Evolutionary conservation across 2,113 vertebrate species (phyloP), one percentile per base, ranked within the genome.

Genomic region (Mohoua ochrocephala): DNA sequence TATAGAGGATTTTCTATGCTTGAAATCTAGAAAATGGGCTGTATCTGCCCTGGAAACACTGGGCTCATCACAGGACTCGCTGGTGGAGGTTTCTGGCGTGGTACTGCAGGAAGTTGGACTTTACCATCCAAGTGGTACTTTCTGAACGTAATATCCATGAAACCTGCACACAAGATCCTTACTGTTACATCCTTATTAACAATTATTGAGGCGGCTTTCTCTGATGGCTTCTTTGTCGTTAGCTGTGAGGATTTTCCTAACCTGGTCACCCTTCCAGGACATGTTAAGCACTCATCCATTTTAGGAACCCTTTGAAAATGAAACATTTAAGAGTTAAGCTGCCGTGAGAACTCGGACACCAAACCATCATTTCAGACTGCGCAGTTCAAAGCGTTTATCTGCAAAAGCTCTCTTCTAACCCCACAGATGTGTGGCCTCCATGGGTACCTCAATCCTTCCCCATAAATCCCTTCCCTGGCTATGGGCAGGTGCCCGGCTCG

Each of bases 401-500:
- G 67, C 52, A 53, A 15, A 83, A 71, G 57, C 11, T 26, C 21
- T 87, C 18, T 82, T 78, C 18, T 39, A 16, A n/a, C 42, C 26
- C 64, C 39, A 19, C 19, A 28, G 68, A 31, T 30, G 33, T 2
- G 1, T 15, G 49, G 42, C 31, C 37, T 71, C 45, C 13, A 5
- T 8, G 33, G 33, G 23, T 35, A 9, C 53, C 71, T 70, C 39
- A 39, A 0, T 49, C 47, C 47, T 84, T 44, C 28, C 37, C 28
- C 6, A 4, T n/a, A 10, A 35, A 44, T n/a, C 60, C 41, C 52
- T 65, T 61, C 56, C 56, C 35, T 65, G 65, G 20, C 15, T 21
- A 0, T 13, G 60, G 50, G 56, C 35, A 33, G 3, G 26, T 49
- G 14, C 44, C 33, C 33, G 10, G 35, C 20, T 14, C 0, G 1